These are phyloP conservation scores for Oppia nitens DNA, from an alignment of 1,140 invertebrate species.

Conservation along the genomic window DNA sequence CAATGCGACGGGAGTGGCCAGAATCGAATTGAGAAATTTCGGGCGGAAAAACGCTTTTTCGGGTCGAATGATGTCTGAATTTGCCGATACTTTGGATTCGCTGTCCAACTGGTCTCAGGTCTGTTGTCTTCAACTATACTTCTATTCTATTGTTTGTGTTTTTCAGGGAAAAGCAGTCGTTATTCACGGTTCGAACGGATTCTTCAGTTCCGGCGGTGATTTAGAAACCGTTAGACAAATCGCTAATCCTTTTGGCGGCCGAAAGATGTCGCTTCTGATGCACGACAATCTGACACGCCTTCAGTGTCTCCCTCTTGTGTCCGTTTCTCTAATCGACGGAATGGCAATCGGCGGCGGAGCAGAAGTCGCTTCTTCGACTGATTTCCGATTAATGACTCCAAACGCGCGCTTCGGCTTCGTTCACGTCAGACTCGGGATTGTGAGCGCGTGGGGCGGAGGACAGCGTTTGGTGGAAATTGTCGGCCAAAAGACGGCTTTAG, in stretches of 20 bases:
- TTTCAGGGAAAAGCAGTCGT: slow-evolving; percentile 4
- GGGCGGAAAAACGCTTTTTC: slow-evolving; percentile 32
- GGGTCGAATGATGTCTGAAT: slow-evolving; percentile 44
- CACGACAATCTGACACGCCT: slow-evolving; percentile 6
- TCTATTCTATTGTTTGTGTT: neutral
- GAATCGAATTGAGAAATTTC: slow-evolving; percentile 31
- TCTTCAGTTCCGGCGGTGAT: slow-evolving; percentile 12
- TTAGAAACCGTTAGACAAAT: slow-evolving; percentile 19
- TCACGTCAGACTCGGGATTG: slow-evolving; percentile 39
- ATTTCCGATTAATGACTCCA: slow-evolving; percentile 34
- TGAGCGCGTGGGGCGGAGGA: slow-evolving; percentile 40
- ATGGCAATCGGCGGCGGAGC: slow-evolving; percentile 42
- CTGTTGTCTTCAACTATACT: no score
- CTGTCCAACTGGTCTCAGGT: slow-evolving; percentile 37
- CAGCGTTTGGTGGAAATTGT: slow-evolving; percentile 31
- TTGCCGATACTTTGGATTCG: slow-evolving; percentile 30
- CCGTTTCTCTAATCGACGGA: slow-evolving; percentile 37
- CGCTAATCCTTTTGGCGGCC: slow-evolving; percentile 12
- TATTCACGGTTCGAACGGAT: slow-evolving; percentile 6
- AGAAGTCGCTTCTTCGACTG: slow-evolving; percentile 38
- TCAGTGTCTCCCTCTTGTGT: slow-evolving; percentile 22
- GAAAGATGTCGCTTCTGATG: slow-evolving; percentile 3
- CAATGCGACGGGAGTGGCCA: slow-evolving; percentile 32
- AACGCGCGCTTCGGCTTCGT: slow-evolving; percentile 35
- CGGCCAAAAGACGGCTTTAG: slow-evolving; percentile 31